Evolutionary conservation across 2,888 invertebrate species (phyloP).

Genomic region (Cryptus viduatorius): DNA sequence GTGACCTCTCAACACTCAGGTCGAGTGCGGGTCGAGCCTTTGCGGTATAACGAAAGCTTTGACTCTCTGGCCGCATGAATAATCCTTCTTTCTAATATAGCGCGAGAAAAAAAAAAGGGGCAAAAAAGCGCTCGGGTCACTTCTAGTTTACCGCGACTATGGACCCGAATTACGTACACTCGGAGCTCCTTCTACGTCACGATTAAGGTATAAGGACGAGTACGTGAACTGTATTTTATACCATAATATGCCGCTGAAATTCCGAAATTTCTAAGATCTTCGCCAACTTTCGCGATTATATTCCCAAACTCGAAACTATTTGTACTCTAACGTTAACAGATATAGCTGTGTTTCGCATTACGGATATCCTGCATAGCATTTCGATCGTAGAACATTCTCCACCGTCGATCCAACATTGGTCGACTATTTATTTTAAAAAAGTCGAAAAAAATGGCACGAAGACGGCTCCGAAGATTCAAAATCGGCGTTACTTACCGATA

Average conservation of each 20-base stretch:
- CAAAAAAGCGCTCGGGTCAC: background rate
- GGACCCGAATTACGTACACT: too few species aligned
- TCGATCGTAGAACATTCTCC: constrained; percentile 26
- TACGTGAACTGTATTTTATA: too few species aligned
- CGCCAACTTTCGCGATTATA: constrained; percentile 80
- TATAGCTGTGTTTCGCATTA: constrained; percentile 72
- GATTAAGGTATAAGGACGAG: background rate
- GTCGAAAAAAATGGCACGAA: constrained; percentile 2
- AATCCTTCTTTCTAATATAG: constrained; percentile 27
- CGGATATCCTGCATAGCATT: constrained; percentile 76
- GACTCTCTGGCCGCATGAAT: constrained; percentile 11
- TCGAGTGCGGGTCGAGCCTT: constrained; percentile 11
- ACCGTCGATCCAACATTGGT: constrained; percentile 2
- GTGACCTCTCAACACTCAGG: constrained; percentile 6
- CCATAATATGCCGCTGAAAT: background rate
- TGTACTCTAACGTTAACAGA: too few species aligned
- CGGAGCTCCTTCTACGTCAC: background rate
- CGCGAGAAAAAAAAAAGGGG: background rate
- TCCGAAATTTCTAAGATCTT: constrained; percentile 70
- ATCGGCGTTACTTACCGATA: constrained; percentile 28
- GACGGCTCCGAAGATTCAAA: constrained; percentile 12
- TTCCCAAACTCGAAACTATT: constrained; percentile 68
- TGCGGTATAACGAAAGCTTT: background rate
- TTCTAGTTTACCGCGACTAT: background rate
- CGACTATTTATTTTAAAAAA: constrained; percentile 1